Evolutionary conservation across 2,113 vertebrate species (phyloP).

Genomic region (Athene cunicularia): DNA sequence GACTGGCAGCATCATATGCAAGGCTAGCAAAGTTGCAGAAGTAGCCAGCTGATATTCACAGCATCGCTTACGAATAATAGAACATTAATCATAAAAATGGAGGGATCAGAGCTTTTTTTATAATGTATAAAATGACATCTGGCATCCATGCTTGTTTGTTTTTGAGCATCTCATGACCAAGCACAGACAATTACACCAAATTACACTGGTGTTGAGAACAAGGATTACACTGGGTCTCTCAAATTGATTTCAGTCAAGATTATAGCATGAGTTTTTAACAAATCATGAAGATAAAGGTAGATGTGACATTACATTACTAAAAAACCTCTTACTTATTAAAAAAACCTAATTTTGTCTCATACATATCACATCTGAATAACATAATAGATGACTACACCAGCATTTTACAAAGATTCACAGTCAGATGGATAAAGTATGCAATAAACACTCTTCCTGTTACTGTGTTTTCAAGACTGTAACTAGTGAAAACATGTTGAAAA

Average conservation of each 20-base stretch:
- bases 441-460: constrained; percentile 5
- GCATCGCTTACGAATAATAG: neutral
- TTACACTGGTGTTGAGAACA: neutral
- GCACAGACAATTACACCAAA: constrained; percentile 7
- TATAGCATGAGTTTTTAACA: neutral
- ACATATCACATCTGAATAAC: neutral
- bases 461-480: constrained; percentile 28
- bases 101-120: neutral
- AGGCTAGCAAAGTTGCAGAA: neutral
- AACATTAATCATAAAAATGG: neutral
- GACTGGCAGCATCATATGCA: neutral
- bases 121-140: neutral
- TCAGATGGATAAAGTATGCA: neutral
- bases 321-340: neutral
- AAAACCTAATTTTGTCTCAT: neutral
- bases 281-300: neutral
- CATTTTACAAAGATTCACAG: neutral
- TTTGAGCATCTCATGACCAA: neutral
- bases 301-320: constrained; percentile 12
- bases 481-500: constrained; percentile 27
- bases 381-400: neutral
- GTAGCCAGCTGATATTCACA: constrained; percentile 4
- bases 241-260: constrained; percentile 21
- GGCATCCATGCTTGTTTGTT: neutral
- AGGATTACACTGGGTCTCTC: neutral